A percentile compares a stretch with the other conserved stretches of the same genome.
These are phyloP conservation scores for Lasioglossum marginatum DNA, from an alignment of 2,888 invertebrate genomes.

Conservation along the genomic window DNA sequence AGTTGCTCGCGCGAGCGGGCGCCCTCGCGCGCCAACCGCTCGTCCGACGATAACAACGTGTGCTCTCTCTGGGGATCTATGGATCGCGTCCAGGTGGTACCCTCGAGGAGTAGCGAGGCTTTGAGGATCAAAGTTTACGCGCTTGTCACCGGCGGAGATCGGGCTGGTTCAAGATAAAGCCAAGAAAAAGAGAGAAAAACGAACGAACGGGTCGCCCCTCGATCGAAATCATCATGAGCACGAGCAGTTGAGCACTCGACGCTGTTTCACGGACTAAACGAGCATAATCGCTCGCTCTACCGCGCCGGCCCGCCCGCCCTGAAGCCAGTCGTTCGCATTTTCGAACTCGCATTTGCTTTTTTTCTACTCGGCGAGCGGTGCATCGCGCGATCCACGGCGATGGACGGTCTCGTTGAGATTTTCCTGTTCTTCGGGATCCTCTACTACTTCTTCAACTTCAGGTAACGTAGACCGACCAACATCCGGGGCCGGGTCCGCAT, in stretches of 20 bases:
- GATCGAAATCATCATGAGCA: conserved; percentile 42
- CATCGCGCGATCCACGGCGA: conserved; percentile 15
- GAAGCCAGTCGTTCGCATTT: neutral
- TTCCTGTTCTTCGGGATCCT: conserved; percentile 87
- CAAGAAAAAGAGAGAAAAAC: neutral
- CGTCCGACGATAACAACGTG: neutral
- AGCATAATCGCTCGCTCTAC: conserved; percentile 1
- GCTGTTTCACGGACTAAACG: conserved; percentile 15
- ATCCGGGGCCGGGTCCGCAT: neutral
- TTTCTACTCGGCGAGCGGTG: neutral
- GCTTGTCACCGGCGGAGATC: conserved; percentile 15
- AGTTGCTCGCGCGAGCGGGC: neutral
- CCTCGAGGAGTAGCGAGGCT: conserved; percentile 22
- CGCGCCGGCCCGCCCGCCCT: neutral
- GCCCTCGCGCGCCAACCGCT: neutral
- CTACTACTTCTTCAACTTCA: conserved; percentile 88
- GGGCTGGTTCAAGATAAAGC: conserved; percentile 24
- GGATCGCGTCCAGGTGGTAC: conserved; percentile 39
- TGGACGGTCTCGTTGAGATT: conserved; percentile 87
- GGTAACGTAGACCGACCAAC: conserved; percentile 81
- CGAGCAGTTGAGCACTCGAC: conserved; percentile 38
- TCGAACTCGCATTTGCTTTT: neutral
- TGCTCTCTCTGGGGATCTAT: conserved; percentile 41
- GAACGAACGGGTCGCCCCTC: neutral
- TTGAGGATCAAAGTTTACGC: conserved; percentile 36